Conservation (phyloP, 1,140 invertebrate species). For the Brachystomella parvula region DNA sequence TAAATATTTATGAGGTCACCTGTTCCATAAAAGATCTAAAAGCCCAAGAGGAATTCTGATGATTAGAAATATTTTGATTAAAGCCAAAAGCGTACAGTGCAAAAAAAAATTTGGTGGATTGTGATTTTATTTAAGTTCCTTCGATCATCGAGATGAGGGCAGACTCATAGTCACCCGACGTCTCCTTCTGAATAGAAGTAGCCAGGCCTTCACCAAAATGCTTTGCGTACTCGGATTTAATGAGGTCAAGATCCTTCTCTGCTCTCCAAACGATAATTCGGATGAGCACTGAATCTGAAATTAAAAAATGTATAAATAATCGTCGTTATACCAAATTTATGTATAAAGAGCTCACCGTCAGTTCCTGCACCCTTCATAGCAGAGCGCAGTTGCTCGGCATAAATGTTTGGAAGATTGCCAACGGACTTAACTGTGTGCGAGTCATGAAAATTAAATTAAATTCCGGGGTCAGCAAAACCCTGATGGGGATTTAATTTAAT, state of each 20-base stretch:
- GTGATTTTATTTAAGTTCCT: neutral
- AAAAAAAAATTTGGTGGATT: too few species aligned
- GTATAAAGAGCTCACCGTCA: neutral
- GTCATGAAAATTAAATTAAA: neutral
- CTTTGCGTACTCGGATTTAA: neutral
- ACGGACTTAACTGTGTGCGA: neutral
- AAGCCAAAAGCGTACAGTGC: neutral
- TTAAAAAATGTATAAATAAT: neutral
- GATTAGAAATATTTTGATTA: too few species aligned
- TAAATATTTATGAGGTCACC: too few species aligned
- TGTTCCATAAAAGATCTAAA: too few species aligned
- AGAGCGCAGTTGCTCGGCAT: neutral
- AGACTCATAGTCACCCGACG: constrained; percentile 10
- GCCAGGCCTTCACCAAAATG: neutral
- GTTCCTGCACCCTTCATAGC: constrained; percentile 9
- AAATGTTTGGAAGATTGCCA: neutral
- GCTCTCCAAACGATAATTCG: constrained; percentile 11
- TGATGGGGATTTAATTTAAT: neutral
- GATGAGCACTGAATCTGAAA: neutral
- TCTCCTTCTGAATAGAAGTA: neutral
- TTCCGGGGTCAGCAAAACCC: neutral
- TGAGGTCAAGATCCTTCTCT: neutral
- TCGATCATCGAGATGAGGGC: neutral
- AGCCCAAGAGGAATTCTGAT: too few species aligned
- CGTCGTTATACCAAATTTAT: neutral